A percentile compares a stretch with the other conserved stretches of the same genome.
Conservation (phyloP, 2,797 vertebrate species). For the Chloroceryle amazona region DNA sequence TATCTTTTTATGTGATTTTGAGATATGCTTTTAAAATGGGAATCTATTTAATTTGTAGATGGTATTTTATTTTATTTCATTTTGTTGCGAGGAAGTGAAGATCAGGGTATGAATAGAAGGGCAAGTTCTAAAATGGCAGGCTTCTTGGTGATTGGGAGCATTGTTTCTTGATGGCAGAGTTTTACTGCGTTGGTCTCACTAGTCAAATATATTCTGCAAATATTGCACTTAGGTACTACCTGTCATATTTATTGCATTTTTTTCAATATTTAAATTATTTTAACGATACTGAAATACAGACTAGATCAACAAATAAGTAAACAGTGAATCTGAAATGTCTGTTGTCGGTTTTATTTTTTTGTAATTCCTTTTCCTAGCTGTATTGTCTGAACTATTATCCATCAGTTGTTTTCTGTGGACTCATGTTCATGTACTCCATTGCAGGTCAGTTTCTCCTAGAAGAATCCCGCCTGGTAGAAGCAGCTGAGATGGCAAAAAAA, state of each 20-base stretch:
- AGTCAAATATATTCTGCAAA: neutral
- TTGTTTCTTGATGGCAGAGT: neutral
- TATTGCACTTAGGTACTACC: neutral
- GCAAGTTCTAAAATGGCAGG: neutral
- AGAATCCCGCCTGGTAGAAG: slow-evolving; percentile 93
- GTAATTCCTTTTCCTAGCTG: neutral
- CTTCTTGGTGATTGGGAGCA: neutral
- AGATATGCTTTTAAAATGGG: neutral
- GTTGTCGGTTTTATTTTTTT: no score
- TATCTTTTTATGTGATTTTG: neutral
- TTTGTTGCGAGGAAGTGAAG: neutral
- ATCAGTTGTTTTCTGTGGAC: neutral
- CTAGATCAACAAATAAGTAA: neutral
- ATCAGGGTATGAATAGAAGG: neutral
- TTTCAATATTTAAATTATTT: neutral
- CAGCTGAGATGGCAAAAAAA: slow-evolving; percentile 97
- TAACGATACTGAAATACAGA: neutral
- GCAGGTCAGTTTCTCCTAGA: slow-evolving; percentile 98
- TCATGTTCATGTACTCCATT: neutral
- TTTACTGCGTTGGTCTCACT: neutral
- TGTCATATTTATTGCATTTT: neutral
- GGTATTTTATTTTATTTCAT: neutral
- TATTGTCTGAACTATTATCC: neutral
- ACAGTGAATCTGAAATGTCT: neutral
- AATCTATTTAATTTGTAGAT: neutral